A percentile compares a stretch with the other conserved stretches of the same genome.
Conservation (phyloP, 2,888 invertebrate species). For the Conistra vaccinii region DNA sequence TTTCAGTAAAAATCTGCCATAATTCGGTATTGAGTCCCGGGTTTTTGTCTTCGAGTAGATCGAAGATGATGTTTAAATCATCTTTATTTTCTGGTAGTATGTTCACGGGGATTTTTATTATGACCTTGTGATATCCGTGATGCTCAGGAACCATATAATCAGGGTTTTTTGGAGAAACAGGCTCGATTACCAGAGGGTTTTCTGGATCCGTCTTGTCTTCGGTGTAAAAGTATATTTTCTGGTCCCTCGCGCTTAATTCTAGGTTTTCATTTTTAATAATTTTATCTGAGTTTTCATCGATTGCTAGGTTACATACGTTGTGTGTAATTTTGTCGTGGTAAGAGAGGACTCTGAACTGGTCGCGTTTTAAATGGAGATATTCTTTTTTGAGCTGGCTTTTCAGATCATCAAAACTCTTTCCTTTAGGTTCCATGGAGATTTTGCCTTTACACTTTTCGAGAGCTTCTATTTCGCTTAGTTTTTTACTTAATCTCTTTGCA, state of each 20-base stretch:
- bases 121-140: slow-evolving; percentile 74
- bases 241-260: slow-evolving; percentile 27
- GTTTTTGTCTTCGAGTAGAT: slow-evolving; percentile 84
- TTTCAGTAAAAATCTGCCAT: slow-evolving; percentile 79
- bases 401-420: slow-evolving; percentile 45
- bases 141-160: slow-evolving; percentile 60
- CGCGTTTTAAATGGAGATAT: slow-evolving; percentile 54
- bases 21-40: slow-evolving; percentile 83
- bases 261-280: slow-evolving; percentile 32
- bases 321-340: slow-evolving; percentile 28
- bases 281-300: slow-evolving; percentile 19
- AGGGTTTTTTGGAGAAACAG: slow-evolving; percentile 62
- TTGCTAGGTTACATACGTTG: slow-evolving; percentile 28
- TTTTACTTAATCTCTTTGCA: slow-evolving; percentile 56
- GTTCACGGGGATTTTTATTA: slow-evolving; percentile 78
- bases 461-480: slow-evolving; percentile 46
- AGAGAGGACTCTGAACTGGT: slow-evolving; percentile 42
- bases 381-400: slow-evolving; percentile 32
- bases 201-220: slow-evolving; percentile 54
- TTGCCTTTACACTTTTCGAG: slow-evolving; percentile 57
- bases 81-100: slow-evolving; percentile 82
- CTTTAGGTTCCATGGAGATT: slow-evolving; percentile 20
- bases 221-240: slow-evolving; percentile 43
- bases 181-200: slow-evolving; percentile 66
- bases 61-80: slow-evolving; percentile 82